A percentile compares a stretch with the other conserved stretches of the same genome.
These are phyloP conservation scores for Sylvicola fuscatus DNA, from an alignment of 2,888 invertebrate genomes.

Conservation along the genomic window DNA sequence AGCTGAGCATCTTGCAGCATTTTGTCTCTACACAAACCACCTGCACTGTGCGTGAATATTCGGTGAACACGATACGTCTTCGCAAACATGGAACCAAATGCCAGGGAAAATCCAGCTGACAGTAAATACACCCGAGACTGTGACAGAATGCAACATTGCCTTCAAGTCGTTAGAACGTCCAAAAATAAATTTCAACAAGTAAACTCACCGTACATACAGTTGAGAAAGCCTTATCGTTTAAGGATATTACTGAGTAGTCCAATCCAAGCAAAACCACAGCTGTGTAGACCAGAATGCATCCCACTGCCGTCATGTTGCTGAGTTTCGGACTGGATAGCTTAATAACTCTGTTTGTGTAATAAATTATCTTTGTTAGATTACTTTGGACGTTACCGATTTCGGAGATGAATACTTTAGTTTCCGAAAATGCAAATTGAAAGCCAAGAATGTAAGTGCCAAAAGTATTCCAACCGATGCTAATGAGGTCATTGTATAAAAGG, in stretches of 20 bases:
- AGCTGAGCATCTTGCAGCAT: conserved; percentile 77
- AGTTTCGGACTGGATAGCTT: conserved; percentile 81
- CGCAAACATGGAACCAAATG: conserved; percentile 88
- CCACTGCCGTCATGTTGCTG: conserved; percentile 80
- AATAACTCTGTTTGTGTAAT: conserved; percentile 42
- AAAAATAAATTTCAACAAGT: background rate
- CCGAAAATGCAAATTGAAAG: conserved; percentile 66
- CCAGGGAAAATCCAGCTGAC: conserved; percentile 76
- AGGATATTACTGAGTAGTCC: conserved; percentile 57
- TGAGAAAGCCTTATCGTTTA: conserved; percentile 47
- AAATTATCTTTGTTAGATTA: background rate
- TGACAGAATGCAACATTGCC: too few relatives aligned
- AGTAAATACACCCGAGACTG: conserved; percentile 77
- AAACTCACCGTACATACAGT: conserved; percentile 67
- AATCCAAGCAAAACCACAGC: conserved; percentile 72
- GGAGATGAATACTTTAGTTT: too few relatives aligned
- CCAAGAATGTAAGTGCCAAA: conserved; percentile 51
- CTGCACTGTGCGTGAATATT: conserved; percentile 67
- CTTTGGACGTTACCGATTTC: conserved; percentile 27
- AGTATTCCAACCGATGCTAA: conserved; percentile 55
- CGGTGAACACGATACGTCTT: conserved; percentile 85
- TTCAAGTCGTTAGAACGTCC: background rate
- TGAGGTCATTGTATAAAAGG: conserved; percentile 50
- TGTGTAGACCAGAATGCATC: conserved; percentile 76
- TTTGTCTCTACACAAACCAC: conserved; percentile 73